These are phyloP conservation scores for Cygnus buccinator DNA, from an alignment of 2,113 vertebrate genomes.

Conservation along the genomic window DNA sequence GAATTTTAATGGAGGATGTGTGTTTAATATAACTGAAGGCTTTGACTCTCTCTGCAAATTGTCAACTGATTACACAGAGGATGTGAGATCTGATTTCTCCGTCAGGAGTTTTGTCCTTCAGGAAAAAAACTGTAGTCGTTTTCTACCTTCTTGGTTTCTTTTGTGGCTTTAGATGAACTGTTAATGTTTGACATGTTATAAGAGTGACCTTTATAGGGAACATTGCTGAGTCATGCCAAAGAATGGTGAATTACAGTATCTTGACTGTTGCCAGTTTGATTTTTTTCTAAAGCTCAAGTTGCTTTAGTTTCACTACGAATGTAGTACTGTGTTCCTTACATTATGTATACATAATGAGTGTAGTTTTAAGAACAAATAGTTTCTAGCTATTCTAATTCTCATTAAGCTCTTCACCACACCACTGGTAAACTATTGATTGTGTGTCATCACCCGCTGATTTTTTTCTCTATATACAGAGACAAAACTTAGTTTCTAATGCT, in stretches of 20 bases:
- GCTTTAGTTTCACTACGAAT: not conserved
- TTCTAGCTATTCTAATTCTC: not conserved
- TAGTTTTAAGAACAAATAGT: not conserved
- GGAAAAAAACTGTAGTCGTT: not conserved
- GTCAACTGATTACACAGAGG: not conserved
- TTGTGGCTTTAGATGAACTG: not conserved
- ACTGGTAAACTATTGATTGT: not conserved
- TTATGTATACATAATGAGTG: not conserved
- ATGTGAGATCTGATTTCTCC: not conserved
- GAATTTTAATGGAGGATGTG: not conserved
- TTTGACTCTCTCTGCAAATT: not conserved
- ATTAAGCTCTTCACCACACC: not conserved
- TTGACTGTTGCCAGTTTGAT: not conserved
- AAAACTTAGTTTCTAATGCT: not conserved
- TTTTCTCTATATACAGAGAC: not conserved
- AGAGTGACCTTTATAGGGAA: not conserved
- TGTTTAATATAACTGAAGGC: not conserved
- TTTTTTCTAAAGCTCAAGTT: not conserved
- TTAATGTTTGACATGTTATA: slow-evolving; percentile 36
- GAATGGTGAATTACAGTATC: not conserved
- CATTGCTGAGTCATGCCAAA: slow-evolving; percentile 27
- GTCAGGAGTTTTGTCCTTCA: not conserved
- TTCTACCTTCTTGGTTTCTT: not conserved
- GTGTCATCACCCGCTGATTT: accelerated
- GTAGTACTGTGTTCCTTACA: not conserved